Evolutionary conservation across 2,113 vertebrate species (phyloP).

Genomic region (Chaenogobius annularis): DNA sequence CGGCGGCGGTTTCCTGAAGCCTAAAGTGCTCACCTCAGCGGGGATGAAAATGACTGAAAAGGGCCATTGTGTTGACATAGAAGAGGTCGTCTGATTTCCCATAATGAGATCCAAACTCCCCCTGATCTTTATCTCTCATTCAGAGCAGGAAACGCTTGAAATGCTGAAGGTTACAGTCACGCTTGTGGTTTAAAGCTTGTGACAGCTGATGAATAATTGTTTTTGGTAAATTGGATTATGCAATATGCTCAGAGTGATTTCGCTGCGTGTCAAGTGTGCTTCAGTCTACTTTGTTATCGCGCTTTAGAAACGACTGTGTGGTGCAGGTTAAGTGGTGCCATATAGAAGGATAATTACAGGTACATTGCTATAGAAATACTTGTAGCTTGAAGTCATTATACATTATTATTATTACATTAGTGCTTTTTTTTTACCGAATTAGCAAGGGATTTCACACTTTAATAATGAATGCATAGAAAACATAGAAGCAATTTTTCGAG

Average conservation of each 20-base stretch:
- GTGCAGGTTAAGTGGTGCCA: no score
- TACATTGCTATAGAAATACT: no score
- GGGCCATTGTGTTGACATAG: slow-evolving; percentile 16
- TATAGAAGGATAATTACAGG: no score
- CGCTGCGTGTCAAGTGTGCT: not conserved
- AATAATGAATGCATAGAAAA: not conserved
- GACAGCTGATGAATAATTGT: not conserved
- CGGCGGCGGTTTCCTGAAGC: slow-evolving; percentile 10
- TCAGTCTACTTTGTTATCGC: not conserved
- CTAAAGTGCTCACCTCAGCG: slow-evolving; percentile 13
- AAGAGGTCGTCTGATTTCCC: not conserved
- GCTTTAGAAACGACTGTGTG: not conserved
- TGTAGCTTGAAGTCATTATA: no score
- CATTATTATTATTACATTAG: no score
- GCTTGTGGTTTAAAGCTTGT: not conserved
- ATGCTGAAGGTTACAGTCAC: slow-evolving; percentile 14
- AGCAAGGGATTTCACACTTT: not conserved
- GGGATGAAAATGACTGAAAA: slow-evolving; percentile 20
- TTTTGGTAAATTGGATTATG: not conserved
- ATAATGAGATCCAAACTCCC: slow-evolving; percentile 11
- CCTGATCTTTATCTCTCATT: slow-evolving; percentile 1
- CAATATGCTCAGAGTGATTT: slow-evolving; percentile 1
- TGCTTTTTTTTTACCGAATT: no score
- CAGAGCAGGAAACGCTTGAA: slow-evolving; percentile 6
- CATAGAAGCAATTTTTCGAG: not conserved